A percentile compares a stretch with the other conserved stretches of the same genome.
These are phyloP conservation scores for Heteronetta atricapilla DNA, from an alignment of 2,113 vertebrate species.

Conservation along the genomic window DNA sequence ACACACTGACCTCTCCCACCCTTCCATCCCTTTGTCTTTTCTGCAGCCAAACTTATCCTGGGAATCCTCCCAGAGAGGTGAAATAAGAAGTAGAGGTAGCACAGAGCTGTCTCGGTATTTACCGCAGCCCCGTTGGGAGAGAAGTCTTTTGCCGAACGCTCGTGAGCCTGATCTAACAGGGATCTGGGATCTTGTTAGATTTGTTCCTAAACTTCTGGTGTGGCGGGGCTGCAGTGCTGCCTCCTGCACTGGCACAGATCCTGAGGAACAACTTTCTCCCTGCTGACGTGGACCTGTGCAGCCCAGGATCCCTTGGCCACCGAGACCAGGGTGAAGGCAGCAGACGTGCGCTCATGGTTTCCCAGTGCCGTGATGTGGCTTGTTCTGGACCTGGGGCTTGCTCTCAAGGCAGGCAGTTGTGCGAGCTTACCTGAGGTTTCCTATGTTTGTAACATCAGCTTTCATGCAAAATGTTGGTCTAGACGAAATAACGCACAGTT, in stretches of 20 bases:
- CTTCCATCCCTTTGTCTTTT: not conserved
- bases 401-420: not conserved
- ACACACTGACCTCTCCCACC: not conserved
- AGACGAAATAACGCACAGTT: not conserved
- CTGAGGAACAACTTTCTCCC: not conserved
- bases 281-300: fast-evolving
- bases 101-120: not conserved
- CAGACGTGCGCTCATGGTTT: not conserved
- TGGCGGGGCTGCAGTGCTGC: not conserved
- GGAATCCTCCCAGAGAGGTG: not conserved
- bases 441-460: not conserved
- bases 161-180: not conserved
- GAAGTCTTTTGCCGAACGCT: not conserved
- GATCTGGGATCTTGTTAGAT: not conserved
- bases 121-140: not conserved
- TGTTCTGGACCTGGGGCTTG: not conserved
- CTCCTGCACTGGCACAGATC: not conserved
- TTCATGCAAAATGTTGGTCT: not conserved
- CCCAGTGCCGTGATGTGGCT: not conserved
- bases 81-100: not conserved
- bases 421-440: not conserved
- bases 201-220: not conserved
- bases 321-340: not conserved
- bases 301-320: not conserved
- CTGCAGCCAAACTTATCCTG: not conserved